Conservation (phyloP, 2,888 invertebrate species). For the Drosophila cracens region DNA sequence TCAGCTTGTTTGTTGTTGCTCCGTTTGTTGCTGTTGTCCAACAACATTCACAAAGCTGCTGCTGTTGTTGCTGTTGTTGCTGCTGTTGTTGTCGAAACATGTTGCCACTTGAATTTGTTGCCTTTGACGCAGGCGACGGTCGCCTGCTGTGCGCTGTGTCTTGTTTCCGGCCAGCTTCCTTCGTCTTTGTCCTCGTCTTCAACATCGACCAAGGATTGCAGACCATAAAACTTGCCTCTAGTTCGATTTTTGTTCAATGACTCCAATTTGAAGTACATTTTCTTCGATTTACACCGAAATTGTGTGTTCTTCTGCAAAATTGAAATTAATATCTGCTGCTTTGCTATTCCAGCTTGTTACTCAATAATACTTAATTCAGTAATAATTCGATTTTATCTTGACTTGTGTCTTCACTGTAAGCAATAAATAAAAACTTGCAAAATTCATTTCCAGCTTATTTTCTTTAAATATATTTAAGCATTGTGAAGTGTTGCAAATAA, state of each 20-base stretch:
- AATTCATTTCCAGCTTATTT: neutral
- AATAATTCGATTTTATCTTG: neutral
- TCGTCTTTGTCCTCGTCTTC: neutral
- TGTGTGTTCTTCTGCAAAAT: neutral
- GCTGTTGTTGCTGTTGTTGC: constrained; percentile 36
- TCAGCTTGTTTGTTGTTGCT: constrained; percentile 42
- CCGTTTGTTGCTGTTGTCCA: constrained; percentile 38
- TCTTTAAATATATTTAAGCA: neutral
- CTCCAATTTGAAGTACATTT: constrained; percentile 18
- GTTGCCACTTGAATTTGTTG: constrained; percentile 71
- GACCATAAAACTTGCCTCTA: constrained; percentile 28
- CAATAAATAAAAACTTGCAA: neutral
- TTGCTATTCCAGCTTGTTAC: neutral
- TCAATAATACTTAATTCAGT: neutral
- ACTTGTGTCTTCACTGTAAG: neutral
- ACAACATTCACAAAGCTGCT: constrained; percentile 15
- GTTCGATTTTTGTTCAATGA: constrained; percentile 23
- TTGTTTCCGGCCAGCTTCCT: constrained; percentile 55
- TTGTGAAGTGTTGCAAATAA: neutral
- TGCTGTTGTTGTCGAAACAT: constrained; percentile 57
- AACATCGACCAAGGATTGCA: constrained; percentile 12
- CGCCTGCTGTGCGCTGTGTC: constrained; percentile 64
- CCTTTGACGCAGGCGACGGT: constrained; percentile 53
- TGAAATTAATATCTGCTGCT: neutral
- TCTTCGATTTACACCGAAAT: constrained; percentile 1